These are phyloP conservation scores for Acanthosepion lycidas DNA, from an alignment of 2,888 invertebrate species.

Conservation along the genomic window DNA sequence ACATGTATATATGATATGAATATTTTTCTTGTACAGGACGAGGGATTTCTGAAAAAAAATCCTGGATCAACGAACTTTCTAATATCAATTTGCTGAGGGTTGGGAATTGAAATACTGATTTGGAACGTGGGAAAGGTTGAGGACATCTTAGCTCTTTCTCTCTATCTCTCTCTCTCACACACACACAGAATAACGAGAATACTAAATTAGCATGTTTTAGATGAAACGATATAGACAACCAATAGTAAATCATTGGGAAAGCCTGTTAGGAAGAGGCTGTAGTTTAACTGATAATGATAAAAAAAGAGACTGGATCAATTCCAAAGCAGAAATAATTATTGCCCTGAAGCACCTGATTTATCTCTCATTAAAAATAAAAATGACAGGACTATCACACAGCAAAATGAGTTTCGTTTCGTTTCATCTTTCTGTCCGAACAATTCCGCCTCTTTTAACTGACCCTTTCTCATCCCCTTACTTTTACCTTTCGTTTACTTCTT, in stretches of 20 bases:
- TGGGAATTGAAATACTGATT: no score
- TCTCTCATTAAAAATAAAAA: background rate
- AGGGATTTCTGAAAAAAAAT: no score
- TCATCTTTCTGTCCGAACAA: background rate
- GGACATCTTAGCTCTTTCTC: no score
- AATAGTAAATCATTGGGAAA: background rate
- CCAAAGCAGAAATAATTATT: background rate
- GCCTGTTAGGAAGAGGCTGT: background rate
- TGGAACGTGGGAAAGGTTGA: no score
- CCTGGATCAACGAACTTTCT: no score
- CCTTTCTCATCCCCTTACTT: fast-evolving
- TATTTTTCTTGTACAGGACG: no score
- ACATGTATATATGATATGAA: no score
- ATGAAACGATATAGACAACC: no score
- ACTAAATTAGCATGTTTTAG: no score
- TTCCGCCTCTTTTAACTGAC: background rate
- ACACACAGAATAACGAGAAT: no score
- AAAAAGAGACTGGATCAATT: background rate
- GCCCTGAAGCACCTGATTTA: background rate
- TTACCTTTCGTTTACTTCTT: fast-evolving
- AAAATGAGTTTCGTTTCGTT: background rate
- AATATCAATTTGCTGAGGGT: no score
- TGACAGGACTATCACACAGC: background rate
- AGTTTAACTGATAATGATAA: background rate
- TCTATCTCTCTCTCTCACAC: no score